These are phyloP conservation scores for Leptinotarsa texana DNA, from an alignment of 1,140 invertebrate species.

Conservation along the genomic window DNA sequence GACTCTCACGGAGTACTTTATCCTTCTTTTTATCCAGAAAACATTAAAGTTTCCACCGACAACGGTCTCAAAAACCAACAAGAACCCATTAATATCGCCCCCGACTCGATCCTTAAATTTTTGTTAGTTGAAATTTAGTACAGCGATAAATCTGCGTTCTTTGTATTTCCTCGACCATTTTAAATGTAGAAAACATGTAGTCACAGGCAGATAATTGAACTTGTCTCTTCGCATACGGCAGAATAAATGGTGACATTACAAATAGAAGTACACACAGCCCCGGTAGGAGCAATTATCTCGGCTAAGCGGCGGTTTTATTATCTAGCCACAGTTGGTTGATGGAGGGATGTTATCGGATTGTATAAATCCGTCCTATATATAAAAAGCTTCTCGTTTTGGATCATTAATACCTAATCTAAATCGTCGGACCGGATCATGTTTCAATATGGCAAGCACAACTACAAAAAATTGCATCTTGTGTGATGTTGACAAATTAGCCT, in stretches of 20 bases:
- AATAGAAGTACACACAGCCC: not conserved
- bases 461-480: too few relatives aligned
- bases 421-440: too few relatives aligned
- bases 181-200: constrained; percentile 1
- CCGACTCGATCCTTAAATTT: not conserved
- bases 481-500: too few relatives aligned
- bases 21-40: not conserved
- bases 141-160: not conserved
- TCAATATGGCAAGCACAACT: too few relatives aligned
- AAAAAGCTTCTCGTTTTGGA: too few relatives aligned
- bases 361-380: too few relatives aligned
- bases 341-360: not conserved
- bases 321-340: not conserved
- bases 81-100: not conserved
- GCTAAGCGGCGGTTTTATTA: not conserved
- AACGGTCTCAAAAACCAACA: not conserved
- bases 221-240: not conserved
- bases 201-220: constrained; percentile 5
- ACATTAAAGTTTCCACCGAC: not conserved
- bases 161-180: not conserved
- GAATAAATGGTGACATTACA: not conserved
- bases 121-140: constrained; percentile 2
- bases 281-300: not conserved
- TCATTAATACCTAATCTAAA: too few relatives aligned
- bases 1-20: not conserved